A percentile compares a stretch with the other conserved stretches of the same genome.
phyloP scores from a whole-genome alignment of 2,113 vertebrate species.

The Podilymbus podiceps region DNA sequence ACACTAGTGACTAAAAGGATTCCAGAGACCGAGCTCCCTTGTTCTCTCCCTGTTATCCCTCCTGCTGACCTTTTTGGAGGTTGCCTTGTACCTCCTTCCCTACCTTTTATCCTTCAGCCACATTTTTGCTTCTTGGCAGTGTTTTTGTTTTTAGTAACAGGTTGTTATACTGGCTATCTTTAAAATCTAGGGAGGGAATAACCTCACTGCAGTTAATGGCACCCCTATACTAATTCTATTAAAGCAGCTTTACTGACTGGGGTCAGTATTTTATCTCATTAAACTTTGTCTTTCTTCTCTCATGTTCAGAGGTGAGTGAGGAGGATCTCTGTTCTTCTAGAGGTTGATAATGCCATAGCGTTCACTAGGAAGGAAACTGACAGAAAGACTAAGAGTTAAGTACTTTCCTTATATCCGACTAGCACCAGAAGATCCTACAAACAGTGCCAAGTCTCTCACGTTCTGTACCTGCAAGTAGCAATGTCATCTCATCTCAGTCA shows the following conservation, averaged over 20 bases:
- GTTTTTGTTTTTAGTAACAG: neutral
- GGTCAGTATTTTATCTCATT: neutral
- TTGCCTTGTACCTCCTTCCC: neutral
- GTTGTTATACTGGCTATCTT: neutral
- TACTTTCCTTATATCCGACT: neutral
- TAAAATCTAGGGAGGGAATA: neutral
- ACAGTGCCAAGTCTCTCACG: neutral
- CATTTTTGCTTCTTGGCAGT: neutral
- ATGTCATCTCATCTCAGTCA: neutral
- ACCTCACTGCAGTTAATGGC: neutral
- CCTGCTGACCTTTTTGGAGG: neutral
- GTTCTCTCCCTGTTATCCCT: neutral
- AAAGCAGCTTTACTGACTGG: neutral
- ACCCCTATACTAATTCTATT: neutral
- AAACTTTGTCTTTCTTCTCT: neutral
- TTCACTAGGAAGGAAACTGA: neutral
- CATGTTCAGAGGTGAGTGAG: neutral
- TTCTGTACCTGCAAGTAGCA: neutral
- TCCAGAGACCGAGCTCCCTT: neutral
- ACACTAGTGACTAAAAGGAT: neutral
- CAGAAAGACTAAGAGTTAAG: neutral
- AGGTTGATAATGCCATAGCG: neutral
- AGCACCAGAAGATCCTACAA: neutral
- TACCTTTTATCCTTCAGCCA: neutral
- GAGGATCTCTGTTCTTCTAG: neutral